Percentiles rank a stretch among this genome's conserved stretches.
Evolutionary conservation across 2,113 vertebrate species (phyloP).

Genomic region (Neofelis nebulosa): DNA sequence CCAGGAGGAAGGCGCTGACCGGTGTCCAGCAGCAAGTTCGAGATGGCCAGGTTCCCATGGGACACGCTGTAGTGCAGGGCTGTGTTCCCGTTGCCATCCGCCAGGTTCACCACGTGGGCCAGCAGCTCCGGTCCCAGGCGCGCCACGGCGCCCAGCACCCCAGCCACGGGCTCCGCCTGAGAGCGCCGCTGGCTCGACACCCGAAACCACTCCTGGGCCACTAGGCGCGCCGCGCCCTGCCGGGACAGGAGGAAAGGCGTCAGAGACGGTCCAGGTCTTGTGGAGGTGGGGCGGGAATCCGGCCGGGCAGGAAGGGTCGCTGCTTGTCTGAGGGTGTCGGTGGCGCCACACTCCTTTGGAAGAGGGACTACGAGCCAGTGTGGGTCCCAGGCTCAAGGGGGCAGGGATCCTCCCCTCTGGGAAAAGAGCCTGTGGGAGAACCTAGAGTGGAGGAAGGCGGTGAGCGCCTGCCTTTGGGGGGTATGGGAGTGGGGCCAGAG

Average conservation of each 20-base stretch:
- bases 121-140: slow-evolving; percentile 89
- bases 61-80: slow-evolving; percentile 98
- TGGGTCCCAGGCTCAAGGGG: neutral
- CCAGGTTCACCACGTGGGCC: slow-evolving; percentile 93
- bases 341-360: neutral
- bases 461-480: neutral
- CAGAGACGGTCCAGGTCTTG: rapidly evolving
- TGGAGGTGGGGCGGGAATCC: too few relatives aligned
- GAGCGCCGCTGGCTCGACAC: slow-evolving; percentile 94
- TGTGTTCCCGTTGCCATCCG: slow-evolving; percentile 94
- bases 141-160: slow-evolving; percentile 90
- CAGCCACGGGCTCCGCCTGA: slow-evolving; percentile 83
- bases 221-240: slow-evolving; percentile 83
- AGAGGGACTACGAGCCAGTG: too few relatives aligned
- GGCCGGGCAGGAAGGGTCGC: neutral
- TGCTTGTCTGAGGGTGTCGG: neutral
- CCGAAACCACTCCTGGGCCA: slow-evolving; percentile 96
- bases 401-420: neutral
- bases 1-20: slow-evolving; percentile 82
- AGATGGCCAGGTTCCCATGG: slow-evolving; percentile 95
- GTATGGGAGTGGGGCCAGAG: neutral
- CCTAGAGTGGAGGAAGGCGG: neutral
- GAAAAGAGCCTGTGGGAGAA: neutral
- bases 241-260: neutral
- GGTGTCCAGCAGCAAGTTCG: slow-evolving; percentile 92